Base-by-base conservation (phyloP, 2,888 invertebrate genomes). In the Philopedon plagiatum region DNA sequence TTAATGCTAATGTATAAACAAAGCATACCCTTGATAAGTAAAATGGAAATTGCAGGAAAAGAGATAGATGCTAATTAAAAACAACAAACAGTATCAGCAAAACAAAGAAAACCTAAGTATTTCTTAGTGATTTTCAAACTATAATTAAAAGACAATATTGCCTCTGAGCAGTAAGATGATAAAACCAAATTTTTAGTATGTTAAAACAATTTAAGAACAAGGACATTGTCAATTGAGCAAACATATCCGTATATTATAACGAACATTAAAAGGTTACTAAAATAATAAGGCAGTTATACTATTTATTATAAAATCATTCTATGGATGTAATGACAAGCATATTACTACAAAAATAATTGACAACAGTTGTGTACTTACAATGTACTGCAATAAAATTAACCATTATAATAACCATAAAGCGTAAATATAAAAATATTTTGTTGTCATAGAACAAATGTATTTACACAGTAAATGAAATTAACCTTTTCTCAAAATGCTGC, bases 231-330 rank as follows among this genome's bases (percentile, higher is more conserved):
- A 32, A 54, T 54, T 32, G 15, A 54, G 18, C 7, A 15, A 29
- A 41, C 15, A 4, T 41, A 41, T 15, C 41, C 13, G 11, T 34
- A 34, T n/a, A 46, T 13, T 13, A 13, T 23, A 54, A 1, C 51
- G n/a, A n/a, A n/a, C 51, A 54, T 54, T 5, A 54, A n/a, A 54
- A 54, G 51, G 51, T 54, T 54, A 29, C 29, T 29, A n/a, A 54
- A 54, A 15, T 54, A 54, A 54, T 29, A 54, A 29, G 8, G 9
- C 5, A 54, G 2, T 54, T 54, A n/a, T n/a, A n/a, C n/a, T n/a
- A n/a, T 29, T 8, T 54, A 54, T n/a, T n/a, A n/a, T n/a, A 54
- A 29, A 29, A 54, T 54, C 4, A 29, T 54, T 23, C 29, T 26
- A 26, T 26, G 26, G 26, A 51, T 26, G 51, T 26, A 26, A 51